Evolutionary conservation across 2,113 vertebrate genomes (phyloP), one percentile per base, ranked within the genome.

Genomic region (Picathartes gymnocephalus): DNA sequence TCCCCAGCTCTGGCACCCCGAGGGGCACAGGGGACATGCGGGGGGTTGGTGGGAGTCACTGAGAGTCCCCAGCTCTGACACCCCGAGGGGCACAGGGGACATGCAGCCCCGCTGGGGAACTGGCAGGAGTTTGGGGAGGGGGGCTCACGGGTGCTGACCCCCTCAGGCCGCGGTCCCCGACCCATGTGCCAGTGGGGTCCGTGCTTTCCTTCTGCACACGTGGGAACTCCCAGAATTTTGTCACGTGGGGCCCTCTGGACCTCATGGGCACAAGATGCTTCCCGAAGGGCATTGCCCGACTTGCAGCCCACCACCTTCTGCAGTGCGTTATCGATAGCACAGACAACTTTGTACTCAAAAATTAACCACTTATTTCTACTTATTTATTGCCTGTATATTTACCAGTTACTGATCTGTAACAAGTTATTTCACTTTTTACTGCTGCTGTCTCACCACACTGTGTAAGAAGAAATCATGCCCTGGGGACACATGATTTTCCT

Each of bases 321-420:
- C n/a, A 21, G 20, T 9, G 1, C 0, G 0, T 13, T 13, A 44
- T 39, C 0, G 1, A 62, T 4, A 1, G 5, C 3, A 4, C 5
- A 2, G 40, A 37, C 3, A 18, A 30, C 8, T 40, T 3, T 28
- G 18, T 35, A 35, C 23, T 44, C 15, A 57, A 50, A 33, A 57
- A 6, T 17, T 28, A 33, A 33, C 19, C 37, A 17, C 8, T 51
- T 40, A 10, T 53, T 47, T 58, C 35, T 16, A 9, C 2, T 15
- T 78, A 66, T 40, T 77, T 19, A 13, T 57, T 20, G 28, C 11
- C 13, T 22, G 2, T 53, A 1, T 47, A 44, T 73, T 64, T 35
- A 17, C 6, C 9, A 9, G 21, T n/a, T 28, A 9, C 12, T 11
- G 33, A 22, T 10, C 42, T 1, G 0, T 5, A 18, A n/a, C 25